Evolutionary conservation across 2,113 vertebrate genomes (phyloP).

Genomic region (Thinocorus orbignyianus): DNA sequence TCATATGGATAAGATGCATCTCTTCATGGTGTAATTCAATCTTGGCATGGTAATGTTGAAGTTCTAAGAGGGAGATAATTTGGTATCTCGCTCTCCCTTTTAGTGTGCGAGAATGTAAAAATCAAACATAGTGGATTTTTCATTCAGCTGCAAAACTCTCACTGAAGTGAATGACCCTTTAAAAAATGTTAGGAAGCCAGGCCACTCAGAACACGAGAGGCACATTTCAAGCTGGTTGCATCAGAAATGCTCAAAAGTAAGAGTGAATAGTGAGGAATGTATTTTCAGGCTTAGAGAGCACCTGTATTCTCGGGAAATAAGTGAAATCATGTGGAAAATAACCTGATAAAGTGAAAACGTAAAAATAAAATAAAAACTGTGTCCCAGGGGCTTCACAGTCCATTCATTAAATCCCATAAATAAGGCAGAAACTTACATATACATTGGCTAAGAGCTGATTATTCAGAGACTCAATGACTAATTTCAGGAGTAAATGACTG

Average conservation of each 20-base stretch:
- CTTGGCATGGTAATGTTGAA: background rate
- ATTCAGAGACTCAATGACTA: background rate
- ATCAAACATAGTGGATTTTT: constrained; percentile 1
- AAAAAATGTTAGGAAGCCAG: constrained; percentile 45
- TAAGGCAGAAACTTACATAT: background rate
- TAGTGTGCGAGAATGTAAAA: constrained; percentile 12
- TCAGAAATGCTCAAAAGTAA: constrained; percentile 28
- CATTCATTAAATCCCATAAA: background rate
- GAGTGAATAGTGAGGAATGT: constrained; percentile 7
- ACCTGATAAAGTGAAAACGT: background rate
- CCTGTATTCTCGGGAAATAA: background rate
- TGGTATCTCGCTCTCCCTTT: background rate
- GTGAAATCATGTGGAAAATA: constrained; percentile 3
- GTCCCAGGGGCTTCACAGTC: background rate
- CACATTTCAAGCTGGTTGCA: constrained; percentile 20
- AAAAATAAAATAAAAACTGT: background rate
- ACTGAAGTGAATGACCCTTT: constrained; percentile 55
- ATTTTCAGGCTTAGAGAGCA: constrained; percentile 29
- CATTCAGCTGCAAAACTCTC: constrained; percentile 42
- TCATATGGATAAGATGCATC: background rate
- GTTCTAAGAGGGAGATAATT: background rate
- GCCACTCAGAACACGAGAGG: constrained; percentile 30
- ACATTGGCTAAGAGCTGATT: background rate
- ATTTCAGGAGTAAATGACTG: background rate
- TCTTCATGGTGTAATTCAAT: background rate